A percentile compares a stretch with the other conserved stretches of the same genome.
Evolutionary conservation across 2,797 vertebrate species (phyloP).

Genomic region (Onychomys torridus): DNA sequence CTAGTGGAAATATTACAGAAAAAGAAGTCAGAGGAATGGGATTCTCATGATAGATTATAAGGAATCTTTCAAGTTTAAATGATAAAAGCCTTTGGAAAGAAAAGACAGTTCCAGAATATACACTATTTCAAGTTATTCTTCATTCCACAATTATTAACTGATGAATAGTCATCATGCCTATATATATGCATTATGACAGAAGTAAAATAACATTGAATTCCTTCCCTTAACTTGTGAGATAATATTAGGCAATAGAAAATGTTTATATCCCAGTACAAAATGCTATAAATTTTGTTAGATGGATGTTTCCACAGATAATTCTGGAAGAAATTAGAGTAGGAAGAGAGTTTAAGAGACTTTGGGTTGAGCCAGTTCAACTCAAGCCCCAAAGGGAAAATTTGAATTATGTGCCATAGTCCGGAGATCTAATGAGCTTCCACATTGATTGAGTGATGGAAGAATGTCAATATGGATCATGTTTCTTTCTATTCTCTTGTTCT

Average conservation of each 20-base stretch:
- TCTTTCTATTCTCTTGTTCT: not conserved
- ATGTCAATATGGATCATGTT: not conserved
- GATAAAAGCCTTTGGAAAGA: slow-evolving; percentile 5
- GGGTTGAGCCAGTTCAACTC: not conserved
- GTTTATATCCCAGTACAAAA: not conserved
- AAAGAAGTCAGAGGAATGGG: not conserved
- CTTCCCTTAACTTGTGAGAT: not conserved
- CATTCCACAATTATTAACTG: not conserved
- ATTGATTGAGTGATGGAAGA: not conserved
- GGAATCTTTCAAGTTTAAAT: not conserved
- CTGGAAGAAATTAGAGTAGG: not conserved
- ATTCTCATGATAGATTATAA: not conserved
- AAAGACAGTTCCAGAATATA: not conserved
- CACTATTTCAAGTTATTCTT: not conserved
- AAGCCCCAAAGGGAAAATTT: not conserved
- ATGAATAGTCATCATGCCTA: not conserved
- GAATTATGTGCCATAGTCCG: not conserved
- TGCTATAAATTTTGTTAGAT: not conserved
- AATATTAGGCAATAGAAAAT: not conserved
- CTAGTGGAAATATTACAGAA: not conserved
- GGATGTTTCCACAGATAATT: not conserved
- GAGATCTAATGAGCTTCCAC: not conserved
- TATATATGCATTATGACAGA: not conserved
- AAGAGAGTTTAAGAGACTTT: not conserved
- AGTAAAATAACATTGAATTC: not conserved